Evolutionary conservation across 2,888 invertebrate species (phyloP).

Genomic region (Agrochola lota): DNA sequence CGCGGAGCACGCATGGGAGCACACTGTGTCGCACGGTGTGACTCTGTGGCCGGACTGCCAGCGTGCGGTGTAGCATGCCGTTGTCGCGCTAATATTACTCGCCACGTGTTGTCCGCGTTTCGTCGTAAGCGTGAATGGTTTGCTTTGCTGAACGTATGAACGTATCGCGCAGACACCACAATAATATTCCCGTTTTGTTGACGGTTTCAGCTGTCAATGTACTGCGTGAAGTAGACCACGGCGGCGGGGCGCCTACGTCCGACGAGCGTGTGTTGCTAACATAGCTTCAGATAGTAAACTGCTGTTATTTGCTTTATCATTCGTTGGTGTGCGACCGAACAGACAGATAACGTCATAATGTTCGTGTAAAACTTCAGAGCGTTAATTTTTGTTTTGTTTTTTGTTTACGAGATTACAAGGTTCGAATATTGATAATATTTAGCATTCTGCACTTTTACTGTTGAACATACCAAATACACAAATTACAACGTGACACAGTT

Average conservation of each 20-base stretch:
- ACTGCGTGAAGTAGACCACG: conserved; percentile 69
- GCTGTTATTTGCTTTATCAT: conserved; percentile 81
- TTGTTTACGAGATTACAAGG: conserved; percentile 14
- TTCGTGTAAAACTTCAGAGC: conserved; percentile 62
- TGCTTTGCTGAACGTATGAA: conserved; percentile 72
- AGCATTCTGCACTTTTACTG: background rate
- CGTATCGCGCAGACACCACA: conserved; percentile 74
- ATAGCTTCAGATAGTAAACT: conserved; percentile 72
- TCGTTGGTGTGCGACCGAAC: conserved; percentile 72
- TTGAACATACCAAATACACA: background rate
- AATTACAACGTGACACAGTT: background rate
- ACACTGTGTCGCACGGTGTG: conserved; percentile 71
- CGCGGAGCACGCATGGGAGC: conserved; percentile 76
- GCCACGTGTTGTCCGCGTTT: conserved; percentile 87
- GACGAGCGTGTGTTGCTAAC: conserved; percentile 72
- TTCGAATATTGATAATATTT: conserved; percentile 42
- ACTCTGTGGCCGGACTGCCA: conserved; percentile 70
- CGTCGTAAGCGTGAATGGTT: conserved; percentile 84
- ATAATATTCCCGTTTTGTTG: conserved; percentile 81
- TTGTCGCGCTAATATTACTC: conserved; percentile 83
- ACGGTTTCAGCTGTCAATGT: conserved; percentile 85
- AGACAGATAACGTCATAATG: conserved; percentile 82
- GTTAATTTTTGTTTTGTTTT: conserved; percentile 48
- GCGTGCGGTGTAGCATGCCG: conserved; percentile 73
- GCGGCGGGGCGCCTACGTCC: conserved; percentile 75